phyloP scores from a whole-genome alignment of 2,888 invertebrate genomes.

The Drosophila quinaria region DNA sequence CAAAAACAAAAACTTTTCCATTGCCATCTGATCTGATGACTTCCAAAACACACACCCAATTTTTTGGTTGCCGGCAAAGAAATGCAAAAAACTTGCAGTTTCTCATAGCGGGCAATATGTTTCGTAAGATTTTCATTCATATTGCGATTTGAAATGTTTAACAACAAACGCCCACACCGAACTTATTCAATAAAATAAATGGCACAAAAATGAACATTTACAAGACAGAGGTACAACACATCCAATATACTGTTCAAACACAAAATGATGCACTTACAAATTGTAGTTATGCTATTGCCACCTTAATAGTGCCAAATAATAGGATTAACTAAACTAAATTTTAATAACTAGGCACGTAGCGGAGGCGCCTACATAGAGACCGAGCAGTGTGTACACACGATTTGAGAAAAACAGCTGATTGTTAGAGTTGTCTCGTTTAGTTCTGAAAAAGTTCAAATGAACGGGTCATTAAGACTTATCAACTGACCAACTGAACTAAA shows the following conservation, averaged over 20 bases:
- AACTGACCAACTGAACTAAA: too few relatives aligned
- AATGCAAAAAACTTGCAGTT: not conserved
- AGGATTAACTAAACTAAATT: slow-evolving; percentile 64
- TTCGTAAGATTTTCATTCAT: slow-evolving; percentile 25
- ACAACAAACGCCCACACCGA: slow-evolving; percentile 47
- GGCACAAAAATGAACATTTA: slow-evolving; percentile 12
- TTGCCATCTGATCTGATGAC: slow-evolving; percentile 8
- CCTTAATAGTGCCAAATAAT: slow-evolving; percentile 52
- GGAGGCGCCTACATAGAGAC: slow-evolving; percentile 57
- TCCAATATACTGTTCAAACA: not conserved
- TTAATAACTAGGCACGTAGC: slow-evolving; percentile 59
- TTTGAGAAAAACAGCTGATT: slow-evolving; percentile 40
- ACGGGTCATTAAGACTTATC: too few relatives aligned
- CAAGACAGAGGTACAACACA: slow-evolving; percentile 13
- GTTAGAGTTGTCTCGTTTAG: too few relatives aligned
- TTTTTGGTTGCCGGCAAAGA: not conserved
- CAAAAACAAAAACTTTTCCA: slow-evolving; percentile 10
- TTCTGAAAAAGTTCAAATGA: too few relatives aligned
- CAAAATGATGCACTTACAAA: slow-evolving; percentile 42
- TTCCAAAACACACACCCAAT: not conserved
- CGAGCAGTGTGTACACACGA: slow-evolving; percentile 48
- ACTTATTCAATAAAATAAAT: slow-evolving; percentile 4
- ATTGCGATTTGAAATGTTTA: slow-evolving; percentile 27
- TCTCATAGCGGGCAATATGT: not conserved
- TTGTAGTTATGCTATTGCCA: slow-evolving; percentile 42